phyloP scores from a whole-genome alignment of 2,888 invertebrate genomes.

The Lysandra coridon region DNA sequence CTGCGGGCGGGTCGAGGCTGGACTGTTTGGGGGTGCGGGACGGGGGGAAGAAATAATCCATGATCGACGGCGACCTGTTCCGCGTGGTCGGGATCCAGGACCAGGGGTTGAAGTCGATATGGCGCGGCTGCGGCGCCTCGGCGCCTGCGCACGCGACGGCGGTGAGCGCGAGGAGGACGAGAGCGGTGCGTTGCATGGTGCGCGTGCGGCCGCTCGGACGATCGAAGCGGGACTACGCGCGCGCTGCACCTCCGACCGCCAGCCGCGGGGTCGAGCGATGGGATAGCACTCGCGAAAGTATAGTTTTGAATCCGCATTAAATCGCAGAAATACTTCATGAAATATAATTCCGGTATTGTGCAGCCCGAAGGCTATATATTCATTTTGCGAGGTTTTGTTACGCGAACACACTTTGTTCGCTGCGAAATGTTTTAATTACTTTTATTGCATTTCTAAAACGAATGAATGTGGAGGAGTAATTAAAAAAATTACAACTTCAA shows the following conservation, averaged over 20 bases:
- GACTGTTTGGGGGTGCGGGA: constrained; percentile 77
- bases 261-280: constrained; percentile 53
- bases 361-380: not conserved
- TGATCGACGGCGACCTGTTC: constrained; percentile 71
- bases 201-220: constrained; percentile 74
- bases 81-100: constrained; percentile 71
- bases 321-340: constrained; percentile 28
- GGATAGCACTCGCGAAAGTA: constrained; percentile 46
- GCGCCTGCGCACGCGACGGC: constrained; percentile 53
- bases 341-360: constrained; percentile 26
- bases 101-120: constrained; percentile 74
- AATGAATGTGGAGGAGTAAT: not conserved
- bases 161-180: constrained; percentile 68
- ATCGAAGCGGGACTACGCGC: constrained; percentile 74
- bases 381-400: not conserved
- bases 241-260: constrained; percentile 59
- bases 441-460: not conserved
- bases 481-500: no score
- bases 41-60: constrained; percentile 77
- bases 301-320: constrained; percentile 35
- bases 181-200: constrained; percentile 64
- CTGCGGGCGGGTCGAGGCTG: constrained; percentile 68
- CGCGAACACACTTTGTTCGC: not conserved
- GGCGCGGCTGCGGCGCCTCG: constrained; percentile 66
- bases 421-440: not conserved